Evolutionary conservation across 2,113 vertebrate species (phyloP).

Genomic region (Pyrgilauda ruficollis): DNA sequence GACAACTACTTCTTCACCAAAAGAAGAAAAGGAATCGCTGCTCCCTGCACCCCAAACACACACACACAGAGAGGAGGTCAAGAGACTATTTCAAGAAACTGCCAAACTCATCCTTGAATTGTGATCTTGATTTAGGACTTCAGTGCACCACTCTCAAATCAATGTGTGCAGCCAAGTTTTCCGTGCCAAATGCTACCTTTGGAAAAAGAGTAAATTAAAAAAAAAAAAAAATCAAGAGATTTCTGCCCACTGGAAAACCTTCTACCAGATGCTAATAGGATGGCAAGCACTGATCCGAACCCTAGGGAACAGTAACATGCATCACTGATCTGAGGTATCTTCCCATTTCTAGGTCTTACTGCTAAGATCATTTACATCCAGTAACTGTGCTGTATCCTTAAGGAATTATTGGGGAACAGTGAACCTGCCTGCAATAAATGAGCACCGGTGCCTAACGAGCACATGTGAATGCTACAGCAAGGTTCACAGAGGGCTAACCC

Average conservation of each 20-base stretch:
- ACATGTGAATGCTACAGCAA: slow-evolving; percentile 74
- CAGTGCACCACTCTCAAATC: slow-evolving; percentile 41
- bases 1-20: neutral
- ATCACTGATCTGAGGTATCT: slow-evolving; percentile 79
- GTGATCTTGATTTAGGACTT: slow-evolving; percentile 57
- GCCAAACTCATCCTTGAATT: slow-evolving; percentile 63
- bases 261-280: slow-evolving; percentile 61
- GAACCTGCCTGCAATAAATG: slow-evolving; percentile 74
- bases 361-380: slow-evolving; percentile 68
- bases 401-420: slow-evolving; percentile 56
- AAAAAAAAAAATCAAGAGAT: neutral
- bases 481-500: slow-evolving; percentile 69
- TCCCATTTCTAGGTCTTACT: slow-evolving; percentile 75
- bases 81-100: slow-evolving; percentile 54
- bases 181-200: slow-evolving; percentile 35
- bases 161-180: slow-evolving; percentile 44
- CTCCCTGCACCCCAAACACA: slow-evolving; percentile 53
- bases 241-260: slow-evolving; percentile 55
- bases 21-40: slow-evolving; percentile 43
- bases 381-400: slow-evolving; percentile 75
- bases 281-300: slow-evolving; percentile 69
- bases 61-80: slow-evolving; percentile 40
- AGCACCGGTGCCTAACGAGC: slow-evolving; percentile 80
- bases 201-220: slow-evolving; percentile 12
- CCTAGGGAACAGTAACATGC: slow-evolving; percentile 73